Percentiles rank a stretch among this genome's conserved stretches.
phyloP scores from a whole-genome alignment of 2,888 invertebrate species.

The Cyrtodaria siliqua region DNA sequence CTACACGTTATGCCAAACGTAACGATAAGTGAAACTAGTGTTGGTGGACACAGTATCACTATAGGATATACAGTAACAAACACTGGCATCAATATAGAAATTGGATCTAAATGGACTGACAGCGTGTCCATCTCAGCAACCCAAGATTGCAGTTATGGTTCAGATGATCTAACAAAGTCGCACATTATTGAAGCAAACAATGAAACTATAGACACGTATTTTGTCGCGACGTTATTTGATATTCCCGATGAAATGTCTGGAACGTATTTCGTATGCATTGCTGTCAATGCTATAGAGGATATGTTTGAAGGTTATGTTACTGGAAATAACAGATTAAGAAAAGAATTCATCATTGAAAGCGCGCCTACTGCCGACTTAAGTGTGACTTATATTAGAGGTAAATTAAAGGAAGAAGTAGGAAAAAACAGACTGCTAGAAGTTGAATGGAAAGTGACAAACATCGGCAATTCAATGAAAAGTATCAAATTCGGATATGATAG shows the following conservation, averaged over 20 bases:
- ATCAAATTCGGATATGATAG: conserved; percentile 19
- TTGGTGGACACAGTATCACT: not conserved
- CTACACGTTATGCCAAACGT: not conserved
- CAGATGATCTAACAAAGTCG: no score
- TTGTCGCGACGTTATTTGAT: not conserved
- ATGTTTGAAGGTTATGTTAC: conserved; percentile 31
- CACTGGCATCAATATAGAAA: conserved; percentile 2
- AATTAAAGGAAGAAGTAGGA: not conserved
- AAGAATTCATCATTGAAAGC: conserved; percentile 9
- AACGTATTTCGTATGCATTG: not conserved
- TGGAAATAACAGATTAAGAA: conserved; percentile 7
- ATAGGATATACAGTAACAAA: conserved; percentile 6
- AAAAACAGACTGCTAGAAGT: conserved; percentile 2
- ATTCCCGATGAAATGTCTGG: conserved; percentile 24
- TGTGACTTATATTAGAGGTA: conserved; percentile 1
- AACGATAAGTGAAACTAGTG: not conserved
- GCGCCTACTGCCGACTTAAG: conserved; percentile 28
- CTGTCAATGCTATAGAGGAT: not conserved
- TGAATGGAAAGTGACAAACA: conserved; percentile 32
- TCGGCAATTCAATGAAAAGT: conserved; percentile 29
- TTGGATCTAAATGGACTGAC: not conserved
- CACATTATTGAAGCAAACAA: no score
- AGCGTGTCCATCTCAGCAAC: conserved; percentile 1
- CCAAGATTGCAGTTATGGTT: not conserved
- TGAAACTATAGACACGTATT: not conserved